Percentiles rank a stretch among this genome's conserved stretches.
Conservation (phyloP, 1,140 invertebrate genomes). For the Pogonognathellus flavescens region DNA sequence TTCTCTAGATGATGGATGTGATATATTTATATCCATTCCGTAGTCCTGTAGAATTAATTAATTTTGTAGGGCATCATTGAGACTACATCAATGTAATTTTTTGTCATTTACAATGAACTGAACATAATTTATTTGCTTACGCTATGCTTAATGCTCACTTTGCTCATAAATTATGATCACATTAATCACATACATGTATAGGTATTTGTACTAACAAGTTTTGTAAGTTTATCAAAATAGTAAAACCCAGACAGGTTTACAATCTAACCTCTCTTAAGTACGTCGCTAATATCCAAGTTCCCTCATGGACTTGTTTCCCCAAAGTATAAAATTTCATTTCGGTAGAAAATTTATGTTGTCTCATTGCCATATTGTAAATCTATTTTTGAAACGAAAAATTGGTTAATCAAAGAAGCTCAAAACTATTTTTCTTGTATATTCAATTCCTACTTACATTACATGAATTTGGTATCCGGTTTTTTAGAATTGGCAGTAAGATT, state of each 20-base stretch:
- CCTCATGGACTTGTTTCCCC: neutral
- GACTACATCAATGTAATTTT: too few relatives aligned
- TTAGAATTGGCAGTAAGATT: conserved; percentile 8
- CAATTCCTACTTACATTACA: conserved; percentile 7
- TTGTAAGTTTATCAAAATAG: too few relatives aligned
- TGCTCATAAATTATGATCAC: too few relatives aligned
- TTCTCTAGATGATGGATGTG: neutral
- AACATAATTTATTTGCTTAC: too few relatives aligned
- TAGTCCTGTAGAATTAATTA: conserved; percentile 41
- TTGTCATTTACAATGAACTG: too few relatives aligned
- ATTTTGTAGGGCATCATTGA: too few relatives aligned
- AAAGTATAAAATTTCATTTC: conserved; percentile 43
- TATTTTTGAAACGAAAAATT: neutral
- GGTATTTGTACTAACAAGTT: too few relatives aligned
- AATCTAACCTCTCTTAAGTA: conserved; percentile 17
- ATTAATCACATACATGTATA: too few relatives aligned
- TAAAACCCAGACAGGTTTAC: too few relatives aligned
- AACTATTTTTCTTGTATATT: too few relatives aligned
- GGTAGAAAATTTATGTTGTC: neutral
- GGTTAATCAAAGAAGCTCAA: too few relatives aligned
- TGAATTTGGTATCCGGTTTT: conserved; percentile 9
- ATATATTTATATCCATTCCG: conserved; percentile 43
- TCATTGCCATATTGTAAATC: conserved; percentile 40
- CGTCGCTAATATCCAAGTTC: conserved; percentile 28
- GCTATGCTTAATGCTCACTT: too few relatives aligned